Evolutionary conservation across 2,113 vertebrate genomes (phyloP), one percentile per base, ranked within the genome.

Genomic region (Paramisgurnus dabryanus): DNA sequence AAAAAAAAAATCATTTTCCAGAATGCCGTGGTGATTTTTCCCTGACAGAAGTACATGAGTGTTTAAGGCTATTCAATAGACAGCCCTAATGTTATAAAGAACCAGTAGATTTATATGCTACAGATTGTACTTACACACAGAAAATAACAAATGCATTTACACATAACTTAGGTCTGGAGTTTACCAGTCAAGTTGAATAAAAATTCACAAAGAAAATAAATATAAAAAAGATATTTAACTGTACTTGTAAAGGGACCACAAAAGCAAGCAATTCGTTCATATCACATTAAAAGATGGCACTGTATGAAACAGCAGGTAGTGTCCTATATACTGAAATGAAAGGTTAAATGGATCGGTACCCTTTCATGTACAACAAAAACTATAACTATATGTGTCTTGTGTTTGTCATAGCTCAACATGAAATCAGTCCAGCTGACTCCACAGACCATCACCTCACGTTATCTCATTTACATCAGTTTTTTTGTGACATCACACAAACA

Each of bases 351-450:
- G 87, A 90, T 85, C 90, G 89, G 87, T 88, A 87, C 87, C 86
- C 43, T 70, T 75, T 84, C 70, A 80, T 80, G 83, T 77, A 84
- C 66, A 86, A 76, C n/a, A 49, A 87, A 89, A 84, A 13, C 58
- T 84, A 61, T 87, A 89, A 85, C 75, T 87, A 85, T 89, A 84
- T 83, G 89, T 7, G 7, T 67, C 40, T 67, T 12, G 27, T 55
- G 77, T 67, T 53, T 73, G 80, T 53, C 87, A 80, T 85, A 78
- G 86, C 79, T 87, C 80, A 78, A 80, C 82, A 86, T 80, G 67
- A 89, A 87, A 91, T 93, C 92, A 91, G 93, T 81, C 91, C 90
- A 92, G 92, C 92, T 93, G 91, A 94, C 87, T 90, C 55, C 60
- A 87, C 82, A 88, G 85, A 80, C 61, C 22, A 22, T 1, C 57